These are phyloP conservation scores for Hydriomena furcata DNA, from an alignment of 2,888 invertebrate species.

Conservation along the genomic window DNA sequence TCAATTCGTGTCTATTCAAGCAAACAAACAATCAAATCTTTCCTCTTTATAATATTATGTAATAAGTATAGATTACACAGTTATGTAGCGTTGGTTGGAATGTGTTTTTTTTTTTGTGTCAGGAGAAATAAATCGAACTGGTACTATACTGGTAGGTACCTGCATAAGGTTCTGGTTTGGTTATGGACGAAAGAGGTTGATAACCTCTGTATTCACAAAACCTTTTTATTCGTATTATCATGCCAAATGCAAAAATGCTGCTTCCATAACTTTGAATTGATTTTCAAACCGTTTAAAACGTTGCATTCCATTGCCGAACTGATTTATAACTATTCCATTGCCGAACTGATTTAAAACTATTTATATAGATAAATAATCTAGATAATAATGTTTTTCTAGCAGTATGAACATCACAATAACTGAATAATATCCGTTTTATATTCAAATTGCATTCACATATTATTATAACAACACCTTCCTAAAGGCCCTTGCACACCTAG, in stretches of 20 bases:
- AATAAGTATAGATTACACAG: too few species aligned
- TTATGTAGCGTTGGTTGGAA: too few species aligned
- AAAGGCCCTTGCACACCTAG: neutral
- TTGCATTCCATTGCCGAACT: too few species aligned
- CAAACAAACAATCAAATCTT: too few species aligned
- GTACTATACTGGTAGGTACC: neutral
- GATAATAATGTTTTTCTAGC: too few species aligned
- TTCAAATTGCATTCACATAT: slow-evolving; percentile 13
- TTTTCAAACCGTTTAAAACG: neutral
- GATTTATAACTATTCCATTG: too few species aligned
- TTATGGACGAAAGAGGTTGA: slow-evolving; percentile 1
- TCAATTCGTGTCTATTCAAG: too few species aligned
- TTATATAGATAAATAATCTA: too few species aligned
- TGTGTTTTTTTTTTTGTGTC: slow-evolving; percentile 1
- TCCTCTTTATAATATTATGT: too few species aligned
- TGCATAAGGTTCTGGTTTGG: slow-evolving; percentile 5
- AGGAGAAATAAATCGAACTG: neutral
- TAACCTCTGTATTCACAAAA: slow-evolving; percentile 11
- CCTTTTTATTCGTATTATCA: neutral
- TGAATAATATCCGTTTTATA: slow-evolving; percentile 5
- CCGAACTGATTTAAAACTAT: too few species aligned
- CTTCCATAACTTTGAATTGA: neutral
- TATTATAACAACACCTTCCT: neutral
- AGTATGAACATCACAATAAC: neutral
- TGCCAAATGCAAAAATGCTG: neutral